Evolutionary conservation across 2,113 vertebrate genomes (phyloP), one percentile per base, ranked within the genome.

Genomic region (Mormyrus lacerda): DNA sequence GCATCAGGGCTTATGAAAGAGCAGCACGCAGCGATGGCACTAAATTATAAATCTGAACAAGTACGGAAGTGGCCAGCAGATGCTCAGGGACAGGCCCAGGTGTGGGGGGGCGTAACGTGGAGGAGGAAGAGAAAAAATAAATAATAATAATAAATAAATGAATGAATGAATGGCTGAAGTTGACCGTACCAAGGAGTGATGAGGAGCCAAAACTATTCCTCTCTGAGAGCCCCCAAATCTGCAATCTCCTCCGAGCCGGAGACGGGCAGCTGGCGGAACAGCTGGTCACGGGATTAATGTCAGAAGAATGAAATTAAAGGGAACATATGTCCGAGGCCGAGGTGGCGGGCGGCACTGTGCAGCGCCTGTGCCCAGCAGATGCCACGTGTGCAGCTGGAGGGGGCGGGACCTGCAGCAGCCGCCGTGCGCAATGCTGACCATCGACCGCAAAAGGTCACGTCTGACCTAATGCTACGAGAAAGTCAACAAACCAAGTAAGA

Each of bases 211-310:
- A 45, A 93, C 93, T 95, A 94, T 93, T 93, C 87, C 95, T 53
- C 95, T 95, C 95, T 96, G 95, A 95, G 96, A 94, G 95, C 94
- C 95, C 95, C 95, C 94, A 96, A 69, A 96, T 96, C 96, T 94
- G 94, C 95, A 96, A 96, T 96, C 96, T 90, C 88, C 88, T 96
- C 95, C 93, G n/a, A 96, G 94, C 96, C 95, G 94, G 94, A 96
- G 95, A 96, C 95, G 95, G 95, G 97, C 98, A 99, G 97, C 98
- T 99, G 98, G 98, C 98, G 97, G 97, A 99, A 99, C 98, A 99
- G 98, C 98, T 99, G 98, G 98, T 98, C 97, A 97, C 96, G 97
- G 98, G 98, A 99, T 99, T 99, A 99, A 98, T 99, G 98, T 99
- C 98, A 99, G 97, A 85, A 89, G 95, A 98, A 99, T 99, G 97